Base-by-base conservation (phyloP, 2,113 vertebrate genomes). In the Rhineura floridana region DNA sequence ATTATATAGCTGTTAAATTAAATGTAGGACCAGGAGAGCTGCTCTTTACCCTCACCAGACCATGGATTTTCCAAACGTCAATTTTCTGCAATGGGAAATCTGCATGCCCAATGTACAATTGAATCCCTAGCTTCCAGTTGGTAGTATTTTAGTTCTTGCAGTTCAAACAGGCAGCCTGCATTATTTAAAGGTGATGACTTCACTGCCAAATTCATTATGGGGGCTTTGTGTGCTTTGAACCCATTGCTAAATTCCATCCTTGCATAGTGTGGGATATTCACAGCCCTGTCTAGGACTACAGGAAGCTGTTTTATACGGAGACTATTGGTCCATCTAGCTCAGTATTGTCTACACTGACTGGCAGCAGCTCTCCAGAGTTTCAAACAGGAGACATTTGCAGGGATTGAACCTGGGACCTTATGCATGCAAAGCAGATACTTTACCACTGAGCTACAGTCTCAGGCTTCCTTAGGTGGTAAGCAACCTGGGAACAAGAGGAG, bases 1-100 rank as follows among this genome's bases (percentile, higher is more conserved):
- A 19, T 91, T 86, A 83, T 87, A 83, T 80, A 65, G 59, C 23
- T 90, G 23, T 62, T 88, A 9, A 1, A 0, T 83, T 12, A 76
- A 87, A 30, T 88, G 90, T 84, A 62, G 90, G 88, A n/a, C 36
- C 70, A 87, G 3, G 28, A 48, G 44, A 9, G 62, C n/a, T 90
- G 70, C 89, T 92, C 48, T 79, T 87, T 19, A 70, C 0, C n/a
- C 90, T 33, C 76, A 3, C 36, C 30, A 13, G 67, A 33, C 62
- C 28, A 69, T 21, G 62, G 7, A 30, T 85, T 75, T 89, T 92
- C 33, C 2, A 50, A 86, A 91, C 87, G 44, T 39, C 42, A 4
- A 1, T 84, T 9, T 92, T 90, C 86, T 91, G 13, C 72, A 77
- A 46, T 81, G 81, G 82, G 17, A 50, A 81, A 91, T 91, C 88